A percentile compares a stretch with the other conserved stretches of the same genome.
These are phyloP conservation scores for western clawed frog (Xenopus tropicalis) DNA, from an alignment of 2,113 vertebrate species.

Conservation along the genomic window DNA sequence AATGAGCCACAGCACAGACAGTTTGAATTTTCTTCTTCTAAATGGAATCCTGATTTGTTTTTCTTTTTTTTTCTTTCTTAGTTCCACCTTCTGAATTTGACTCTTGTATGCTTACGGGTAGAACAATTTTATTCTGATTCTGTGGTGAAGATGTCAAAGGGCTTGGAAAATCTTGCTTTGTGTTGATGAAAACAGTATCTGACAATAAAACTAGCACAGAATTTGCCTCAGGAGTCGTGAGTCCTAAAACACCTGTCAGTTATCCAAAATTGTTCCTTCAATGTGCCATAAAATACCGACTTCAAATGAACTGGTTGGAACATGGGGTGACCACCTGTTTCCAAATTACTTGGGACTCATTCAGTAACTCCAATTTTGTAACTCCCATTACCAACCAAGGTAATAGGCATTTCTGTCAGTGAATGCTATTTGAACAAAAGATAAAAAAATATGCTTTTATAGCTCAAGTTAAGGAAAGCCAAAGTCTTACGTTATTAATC, in stretches of 20 bases:
- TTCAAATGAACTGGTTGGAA: slow-evolving; percentile 35
- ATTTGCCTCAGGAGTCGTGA: slow-evolving; percentile 1
- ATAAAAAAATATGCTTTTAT: not conserved
- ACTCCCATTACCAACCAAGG: slow-evolving; percentile 14
- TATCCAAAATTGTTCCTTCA: slow-evolving; percentile 39
- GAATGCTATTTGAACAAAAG: slow-evolving; percentile 4
- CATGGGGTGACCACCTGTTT: slow-evolving; percentile 41
- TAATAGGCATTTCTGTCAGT: slow-evolving; percentile 14
- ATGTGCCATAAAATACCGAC: slow-evolving; percentile 32
- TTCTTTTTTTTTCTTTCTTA: not conserved
- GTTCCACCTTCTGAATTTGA: not conserved
- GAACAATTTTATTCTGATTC: not conserved
- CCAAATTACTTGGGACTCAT: slow-evolving; percentile 28
- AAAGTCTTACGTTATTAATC: too few species aligned
- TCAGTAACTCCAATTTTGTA: slow-evolving; percentile 24
- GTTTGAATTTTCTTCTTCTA: not conserved
- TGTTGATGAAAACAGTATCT: not conserved
- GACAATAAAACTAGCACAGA: slow-evolving; percentile 5
- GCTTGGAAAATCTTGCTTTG: not conserved
- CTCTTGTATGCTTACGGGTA: not conserved
- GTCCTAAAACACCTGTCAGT: slow-evolving; percentile 33
- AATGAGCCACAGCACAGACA: not conserved
- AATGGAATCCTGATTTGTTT: not conserved
- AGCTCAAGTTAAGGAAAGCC: too few species aligned
- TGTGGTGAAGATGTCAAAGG: not conserved